Percentiles rank a stretch among this genome's conserved stretches.
Conservation (phyloP, 1,140 invertebrate genomes). For the Ceratoteleas bidentatus region DNA sequence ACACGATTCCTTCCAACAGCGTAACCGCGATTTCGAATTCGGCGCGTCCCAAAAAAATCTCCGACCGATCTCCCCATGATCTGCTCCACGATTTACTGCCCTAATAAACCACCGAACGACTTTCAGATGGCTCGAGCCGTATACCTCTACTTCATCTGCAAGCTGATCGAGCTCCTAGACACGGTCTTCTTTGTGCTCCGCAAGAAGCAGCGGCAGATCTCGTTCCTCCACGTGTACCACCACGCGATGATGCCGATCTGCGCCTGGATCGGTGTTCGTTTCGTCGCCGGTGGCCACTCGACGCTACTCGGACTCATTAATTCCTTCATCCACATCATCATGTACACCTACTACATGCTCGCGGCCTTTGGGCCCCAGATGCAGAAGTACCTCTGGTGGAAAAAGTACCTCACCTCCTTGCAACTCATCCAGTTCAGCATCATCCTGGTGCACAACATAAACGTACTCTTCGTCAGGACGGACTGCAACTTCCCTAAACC, state of each 20-base stretch:
- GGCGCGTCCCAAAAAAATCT: no score
- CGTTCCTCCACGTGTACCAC: conserved; percentile 94
- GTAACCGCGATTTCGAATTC: no score
- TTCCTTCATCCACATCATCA: conserved; percentile 91
- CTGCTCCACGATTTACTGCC: not conserved
- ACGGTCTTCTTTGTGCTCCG: conserved; percentile 94
- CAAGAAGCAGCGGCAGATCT: conserved; percentile 92
- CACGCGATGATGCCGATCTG: conserved; percentile 91
- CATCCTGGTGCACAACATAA: conserved; percentile 87
- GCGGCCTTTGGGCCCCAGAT: conserved; percentile 90
- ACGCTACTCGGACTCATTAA: conserved; percentile 93
- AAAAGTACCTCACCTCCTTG: conserved; percentile 91
- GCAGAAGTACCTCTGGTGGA: conserved; percentile 96
- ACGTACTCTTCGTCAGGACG: conserved; percentile 83
- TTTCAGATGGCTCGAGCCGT: conserved; percentile 92
- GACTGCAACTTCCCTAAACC: conserved; percentile 86
- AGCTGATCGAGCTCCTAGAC: conserved; percentile 94
- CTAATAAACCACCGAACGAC: conserved; percentile 9
- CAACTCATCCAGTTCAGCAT: conserved; percentile 93
- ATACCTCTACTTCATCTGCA: conserved; percentile 95
- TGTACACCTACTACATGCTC: conserved; percentile 93
- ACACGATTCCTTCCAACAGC: no score
- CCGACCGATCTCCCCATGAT: no score
- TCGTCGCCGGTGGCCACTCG: conserved; percentile 88
- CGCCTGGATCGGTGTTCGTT: conserved; percentile 93